Conservation (phyloP, 2,888 invertebrate genomes). For the Amphipoea lucens region DNA sequence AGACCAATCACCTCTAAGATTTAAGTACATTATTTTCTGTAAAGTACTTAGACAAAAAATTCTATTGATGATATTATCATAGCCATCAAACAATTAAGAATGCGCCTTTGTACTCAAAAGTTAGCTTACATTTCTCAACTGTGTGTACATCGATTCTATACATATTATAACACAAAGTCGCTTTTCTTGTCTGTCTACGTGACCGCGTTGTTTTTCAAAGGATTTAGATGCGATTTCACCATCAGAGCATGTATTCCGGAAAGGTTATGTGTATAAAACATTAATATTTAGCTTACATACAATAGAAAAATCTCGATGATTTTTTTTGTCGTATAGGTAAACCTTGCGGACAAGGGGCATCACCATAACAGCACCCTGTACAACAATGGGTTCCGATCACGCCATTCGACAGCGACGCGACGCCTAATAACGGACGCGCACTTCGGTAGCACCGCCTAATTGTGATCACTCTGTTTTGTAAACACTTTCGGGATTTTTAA, state of each 20-base stretch:
- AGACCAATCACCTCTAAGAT: background rate
- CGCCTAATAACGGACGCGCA: conserved; percentile 77
- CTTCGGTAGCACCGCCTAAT: conserved; percentile 31
- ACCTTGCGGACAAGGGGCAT: background rate
- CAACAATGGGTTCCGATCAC: conserved; percentile 79
- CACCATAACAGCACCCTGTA: conserved; percentile 71
- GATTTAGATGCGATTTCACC: background rate
- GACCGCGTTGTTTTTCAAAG: background rate
- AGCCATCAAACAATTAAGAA: background rate
- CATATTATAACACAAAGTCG: background rate
- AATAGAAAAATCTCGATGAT: background rate
- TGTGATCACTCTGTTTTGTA: conserved; percentile 33
- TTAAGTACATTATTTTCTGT: too few species aligned
- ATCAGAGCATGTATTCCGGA: background rate
- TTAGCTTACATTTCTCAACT: background rate
- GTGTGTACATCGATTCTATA: background rate
- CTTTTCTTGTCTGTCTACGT: background rate
- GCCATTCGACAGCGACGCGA: conserved; percentile 79
- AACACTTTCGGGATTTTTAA: background rate
- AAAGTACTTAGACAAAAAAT: too few species aligned
- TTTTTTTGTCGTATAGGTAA: background rate
- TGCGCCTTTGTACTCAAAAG: too few species aligned
- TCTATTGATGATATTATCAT: too few species aligned
- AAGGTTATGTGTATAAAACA: background rate
- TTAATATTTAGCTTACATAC: background rate